Evolutionary conservation across 2,113 vertebrate genomes (phyloP).

Genomic region (Lophotis ruficrista): DNA sequence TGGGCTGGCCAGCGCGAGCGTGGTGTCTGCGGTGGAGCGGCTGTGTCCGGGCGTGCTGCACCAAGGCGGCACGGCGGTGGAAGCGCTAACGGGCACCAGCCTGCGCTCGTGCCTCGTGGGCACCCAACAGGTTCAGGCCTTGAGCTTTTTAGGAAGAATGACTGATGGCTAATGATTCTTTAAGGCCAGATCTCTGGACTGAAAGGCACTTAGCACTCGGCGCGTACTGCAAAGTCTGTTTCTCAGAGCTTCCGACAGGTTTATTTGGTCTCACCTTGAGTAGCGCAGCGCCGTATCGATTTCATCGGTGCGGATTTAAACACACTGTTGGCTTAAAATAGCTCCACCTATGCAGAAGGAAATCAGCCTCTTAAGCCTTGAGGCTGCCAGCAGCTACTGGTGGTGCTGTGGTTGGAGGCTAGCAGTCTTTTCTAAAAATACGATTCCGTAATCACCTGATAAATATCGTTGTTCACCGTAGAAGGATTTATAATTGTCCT

Average conservation of each 20-base stretch:
- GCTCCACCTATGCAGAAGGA: constrained; percentile 60
- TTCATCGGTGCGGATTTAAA: constrained; percentile 74
- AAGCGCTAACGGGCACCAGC: no score
- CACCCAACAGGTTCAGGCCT: constrained; percentile 53
- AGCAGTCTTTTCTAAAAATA: not conserved
- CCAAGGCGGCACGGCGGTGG: not conserved
- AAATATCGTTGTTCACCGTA: not conserved
- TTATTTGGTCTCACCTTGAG: constrained; percentile 80
- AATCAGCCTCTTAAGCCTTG: constrained; percentile 64
- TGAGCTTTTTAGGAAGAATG: constrained; percentile 74
- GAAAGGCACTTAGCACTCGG: constrained; percentile 76
- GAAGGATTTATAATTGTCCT: not conserved
- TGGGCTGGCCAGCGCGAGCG: no score
- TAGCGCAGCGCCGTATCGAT: constrained; percentile 73
- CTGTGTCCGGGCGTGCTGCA: not conserved
- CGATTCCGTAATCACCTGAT: fast-evolving
- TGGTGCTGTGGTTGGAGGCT: not conserved
- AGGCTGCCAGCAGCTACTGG: not conserved
- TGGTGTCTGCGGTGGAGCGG: not conserved
- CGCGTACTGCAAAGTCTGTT: constrained; percentile 71
- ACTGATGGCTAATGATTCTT: constrained; percentile 77
- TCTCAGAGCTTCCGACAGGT: constrained; percentile 77
- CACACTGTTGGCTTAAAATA: constrained; percentile 73
- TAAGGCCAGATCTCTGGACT: constrained; percentile 74
- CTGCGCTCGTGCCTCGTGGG: not conserved